A percentile compares a stretch with the other conserved stretches of the same genome.
These are phyloP conservation scores for Cisticola juncidis DNA, from an alignment of 2,113 vertebrate genomes.

Conservation along the genomic window DNA sequence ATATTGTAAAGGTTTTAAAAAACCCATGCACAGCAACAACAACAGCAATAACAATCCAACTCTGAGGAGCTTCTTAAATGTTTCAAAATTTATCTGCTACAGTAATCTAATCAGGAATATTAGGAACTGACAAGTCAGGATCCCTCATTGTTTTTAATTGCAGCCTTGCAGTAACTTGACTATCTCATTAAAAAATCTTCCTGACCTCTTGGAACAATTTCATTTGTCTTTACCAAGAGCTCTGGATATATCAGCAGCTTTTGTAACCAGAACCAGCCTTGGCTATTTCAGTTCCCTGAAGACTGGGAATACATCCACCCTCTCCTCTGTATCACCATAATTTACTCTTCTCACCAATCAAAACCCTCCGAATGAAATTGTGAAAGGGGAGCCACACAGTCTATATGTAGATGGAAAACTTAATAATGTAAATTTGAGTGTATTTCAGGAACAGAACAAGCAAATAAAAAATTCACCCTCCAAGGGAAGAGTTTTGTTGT, in stretches of 20 bases:
- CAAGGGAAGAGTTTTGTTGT: neutral
- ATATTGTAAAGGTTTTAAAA: neutral
- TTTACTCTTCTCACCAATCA: neutral
- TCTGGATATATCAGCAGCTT: neutral
- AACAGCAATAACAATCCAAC: neutral
- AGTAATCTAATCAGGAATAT: neutral
- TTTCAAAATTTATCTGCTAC: neutral
- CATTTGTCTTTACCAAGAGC: neutral
- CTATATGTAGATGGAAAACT: neutral
- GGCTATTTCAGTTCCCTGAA: neutral
- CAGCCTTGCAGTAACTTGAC: neutral
- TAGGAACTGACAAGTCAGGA: neutral
- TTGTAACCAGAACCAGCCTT: neutral
- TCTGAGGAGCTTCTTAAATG: neutral
- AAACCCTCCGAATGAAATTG: neutral
- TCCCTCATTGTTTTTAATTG: neutral
- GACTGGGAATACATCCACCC: neutral
- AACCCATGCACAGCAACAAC: neutral
- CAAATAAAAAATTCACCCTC: neutral
- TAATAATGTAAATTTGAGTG: neutral
- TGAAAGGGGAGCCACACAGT: neutral
- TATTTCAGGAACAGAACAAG: neutral
- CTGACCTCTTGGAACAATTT: neutral
- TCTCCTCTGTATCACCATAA: neutral
- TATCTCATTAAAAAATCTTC: neutral